Base-by-base conservation (phyloP, 2,113 vertebrate genomes). In the Syrrhaptes paradoxus region DNA sequence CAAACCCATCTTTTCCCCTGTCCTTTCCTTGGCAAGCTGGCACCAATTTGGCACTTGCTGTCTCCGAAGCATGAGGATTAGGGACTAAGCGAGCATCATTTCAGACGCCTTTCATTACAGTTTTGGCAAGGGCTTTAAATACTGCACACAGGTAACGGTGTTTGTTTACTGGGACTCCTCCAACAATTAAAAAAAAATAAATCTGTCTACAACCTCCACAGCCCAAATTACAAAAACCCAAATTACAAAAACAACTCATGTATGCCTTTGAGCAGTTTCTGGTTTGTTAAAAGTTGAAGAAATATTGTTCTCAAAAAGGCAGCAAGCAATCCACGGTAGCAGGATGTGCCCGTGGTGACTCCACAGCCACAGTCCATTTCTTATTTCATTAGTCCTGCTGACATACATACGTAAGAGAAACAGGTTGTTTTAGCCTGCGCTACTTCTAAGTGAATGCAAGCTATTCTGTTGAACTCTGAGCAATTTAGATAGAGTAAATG, bases 401-500 rank as follows among this genome's bases (percentile, higher is more conserved):
- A 95, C 93, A 94, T 29, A 95, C 93, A 94, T 29, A 65, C 4
- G 0, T 14, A 81, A 68, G 65, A 72, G 85, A 67, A 96, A 92
- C 55, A 7, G 76, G 67, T 77, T 80, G n/a, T 29, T 90, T 71
- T 54, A 57, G 73, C 26, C 79, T 68, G 34, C 65, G 88, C 79
- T 92, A 15, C 78, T 93, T 46, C 14, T 93, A 93, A 94, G 93
- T 57, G 85, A 94, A 75, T 26, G 61, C 73, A 90, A 84, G 79
- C 13, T 11, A 72, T 67, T 71, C 65, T 45, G 68, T n/a, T 96
- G 95, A 96, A 96, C 95, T 85, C 93, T 8, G 61, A 79, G 92
- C 95, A 96, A 94, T 96, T 97, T 92, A 93, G 95, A 68, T 17
- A 46, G 16, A 78, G 92, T 84, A 96, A 96, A 94, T 95, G 90